These are phyloP conservation scores for Ditula angustiorana DNA, from an alignment of 2,888 invertebrate species.

Conservation along the genomic window DNA sequence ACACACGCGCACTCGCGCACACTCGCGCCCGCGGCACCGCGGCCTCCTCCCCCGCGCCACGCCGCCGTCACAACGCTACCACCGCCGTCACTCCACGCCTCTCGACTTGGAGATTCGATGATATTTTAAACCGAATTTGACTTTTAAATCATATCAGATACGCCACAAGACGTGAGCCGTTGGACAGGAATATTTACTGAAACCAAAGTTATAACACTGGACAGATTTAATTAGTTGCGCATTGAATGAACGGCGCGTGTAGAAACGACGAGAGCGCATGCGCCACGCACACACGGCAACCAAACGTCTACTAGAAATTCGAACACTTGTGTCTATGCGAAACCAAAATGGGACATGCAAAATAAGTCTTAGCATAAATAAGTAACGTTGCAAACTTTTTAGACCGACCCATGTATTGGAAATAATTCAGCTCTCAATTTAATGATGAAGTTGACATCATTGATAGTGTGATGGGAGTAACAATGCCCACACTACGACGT, in stretches of 20 bases:
- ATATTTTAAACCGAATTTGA: slow-evolving; percentile 81
- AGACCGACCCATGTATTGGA: neutral
- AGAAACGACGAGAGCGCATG: slow-evolving; percentile 72
- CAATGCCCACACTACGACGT: slow-evolving; percentile 28
- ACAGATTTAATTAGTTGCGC: slow-evolving; percentile 70
- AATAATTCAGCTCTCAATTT: slow-evolving; percentile 4
- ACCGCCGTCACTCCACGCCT: slow-evolving; percentile 51
- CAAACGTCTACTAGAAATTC: slow-evolving; percentile 56
- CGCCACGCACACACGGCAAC: slow-evolving; percentile 71
- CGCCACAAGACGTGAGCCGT: slow-evolving; percentile 64
- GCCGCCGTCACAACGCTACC: slow-evolving; percentile 39
- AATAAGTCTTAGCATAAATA: slow-evolving; percentile 42
- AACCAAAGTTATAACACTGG: slow-evolving; percentile 62
- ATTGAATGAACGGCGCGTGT: slow-evolving; percentile 77
- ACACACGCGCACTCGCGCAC: slow-evolving; percentile 77
- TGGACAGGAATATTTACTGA: slow-evolving; percentile 72
- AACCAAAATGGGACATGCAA: slow-evolving; percentile 55
- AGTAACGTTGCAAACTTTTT: slow-evolving; percentile 13
- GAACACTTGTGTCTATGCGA: slow-evolving; percentile 54
- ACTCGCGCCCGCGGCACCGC: slow-evolving; percentile 56
- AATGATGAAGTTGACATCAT: slow-evolving; percentile 16
- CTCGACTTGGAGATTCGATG: slow-evolving; percentile 63
- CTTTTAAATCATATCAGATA: slow-evolving; percentile 76
- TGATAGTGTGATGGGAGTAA: slow-evolving; percentile 14
- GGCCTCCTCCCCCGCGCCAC: slow-evolving; percentile 51